Evolutionary conservation across 1,140 invertebrate genomes (phyloP).

Genomic region (Acromyrmex heyeri): DNA sequence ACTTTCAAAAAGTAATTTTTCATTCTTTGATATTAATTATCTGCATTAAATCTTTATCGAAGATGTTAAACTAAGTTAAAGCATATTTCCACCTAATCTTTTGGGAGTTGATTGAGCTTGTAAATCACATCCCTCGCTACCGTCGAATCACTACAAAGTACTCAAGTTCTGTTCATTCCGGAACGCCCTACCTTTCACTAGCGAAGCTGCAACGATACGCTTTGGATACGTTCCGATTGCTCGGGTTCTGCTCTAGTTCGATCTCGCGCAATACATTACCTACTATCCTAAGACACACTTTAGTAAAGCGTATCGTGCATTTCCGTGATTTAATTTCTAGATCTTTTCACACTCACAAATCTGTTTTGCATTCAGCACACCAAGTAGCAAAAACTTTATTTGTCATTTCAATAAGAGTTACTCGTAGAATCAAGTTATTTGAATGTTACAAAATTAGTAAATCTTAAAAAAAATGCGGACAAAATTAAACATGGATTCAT

Average conservation of each 20-base stretch:
- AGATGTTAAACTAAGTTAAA: not conserved
- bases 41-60: not conserved
- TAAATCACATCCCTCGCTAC: slow-evolving; percentile 39
- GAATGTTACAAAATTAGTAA: slow-evolving; percentile 2
- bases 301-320: slow-evolving; percentile 15
- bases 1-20: no score
- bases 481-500: slow-evolving; percentile 8
- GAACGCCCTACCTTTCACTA: slow-evolving; percentile 48
- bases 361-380: not conserved
- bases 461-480: not conserved
- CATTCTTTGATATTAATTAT: no score
- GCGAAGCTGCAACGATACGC: slow-evolving; percentile 39
- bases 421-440: not conserved
- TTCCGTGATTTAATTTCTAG: slow-evolving; percentile 19
- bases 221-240: slow-evolving; percentile 47
- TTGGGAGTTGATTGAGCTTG: slow-evolving; percentile 56
- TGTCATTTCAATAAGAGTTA: not conserved
- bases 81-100: not conserved
- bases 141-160: slow-evolving; percentile 35
- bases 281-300: slow-evolving; percentile 38
- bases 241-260: slow-evolving; percentile 58
- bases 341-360: slow-evolving; percentile 13
- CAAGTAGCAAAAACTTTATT: not conserved
- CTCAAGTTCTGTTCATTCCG: slow-evolving; percentile 53
- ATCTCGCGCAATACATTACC: slow-evolving; percentile 42